Evolutionary conservation across 1,140 invertebrate species (phyloP).

Genomic region (Solenopsis invicta): DNA sequence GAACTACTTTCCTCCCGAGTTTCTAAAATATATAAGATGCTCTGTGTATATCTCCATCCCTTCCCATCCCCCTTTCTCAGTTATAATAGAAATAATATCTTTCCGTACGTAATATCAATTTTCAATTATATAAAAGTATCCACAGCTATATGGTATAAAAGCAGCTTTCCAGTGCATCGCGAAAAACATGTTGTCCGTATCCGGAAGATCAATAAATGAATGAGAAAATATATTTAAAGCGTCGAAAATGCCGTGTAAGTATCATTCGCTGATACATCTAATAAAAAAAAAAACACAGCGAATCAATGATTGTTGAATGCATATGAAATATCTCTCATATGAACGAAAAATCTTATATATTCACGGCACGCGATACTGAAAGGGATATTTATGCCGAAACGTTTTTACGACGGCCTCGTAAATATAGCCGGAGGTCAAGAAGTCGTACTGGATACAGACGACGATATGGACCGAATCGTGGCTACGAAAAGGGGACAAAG

Average conservation of each 20-base stretch:
- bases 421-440: slow-evolving; percentile 33
- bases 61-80: background rate
- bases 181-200: slow-evolving; percentile 19
- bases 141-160: slow-evolving; percentile 5
- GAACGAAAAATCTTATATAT: background rate
- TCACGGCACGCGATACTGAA: background rate
- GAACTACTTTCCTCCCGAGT: slow-evolving; percentile 29
- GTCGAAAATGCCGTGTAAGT: background rate
- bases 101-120: slow-evolving; percentile 23
- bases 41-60: no score
- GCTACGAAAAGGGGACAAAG: slow-evolving; percentile 33
- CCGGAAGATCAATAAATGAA: slow-evolving; percentile 25
- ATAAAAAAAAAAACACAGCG: background rate
- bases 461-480: slow-evolving; percentile 74
- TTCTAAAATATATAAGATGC: slow-evolving; percentile 23
- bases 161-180: background rate
- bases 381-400: background rate
- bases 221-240: slow-evolving; percentile 32
- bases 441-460: slow-evolving; percentile 42
- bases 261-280: background rate
- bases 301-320: background rate
- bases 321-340: background rate
- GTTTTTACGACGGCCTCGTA: slow-evolving; percentile 33
- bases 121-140: slow-evolving; percentile 6
- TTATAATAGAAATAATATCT: slow-evolving; percentile 19